phyloP scores from a whole-genome alignment of 2,888 invertebrate genomes.

The Macrosoma leucophasiata region DNA sequence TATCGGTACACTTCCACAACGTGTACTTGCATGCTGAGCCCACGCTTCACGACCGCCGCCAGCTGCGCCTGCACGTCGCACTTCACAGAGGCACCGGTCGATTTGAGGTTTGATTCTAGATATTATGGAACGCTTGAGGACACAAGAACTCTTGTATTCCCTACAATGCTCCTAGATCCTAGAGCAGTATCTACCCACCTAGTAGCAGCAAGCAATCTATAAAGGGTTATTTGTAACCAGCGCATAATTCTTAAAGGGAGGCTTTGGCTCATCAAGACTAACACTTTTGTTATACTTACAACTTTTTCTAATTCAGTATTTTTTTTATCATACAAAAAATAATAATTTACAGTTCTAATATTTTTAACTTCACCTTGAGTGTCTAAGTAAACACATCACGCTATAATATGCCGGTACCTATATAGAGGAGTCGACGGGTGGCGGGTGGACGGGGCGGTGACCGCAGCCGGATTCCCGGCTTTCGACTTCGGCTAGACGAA shows the following conservation, averaged over 20 bases:
- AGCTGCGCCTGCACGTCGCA: constrained; percentile 69
- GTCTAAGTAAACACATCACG: too few species aligned
- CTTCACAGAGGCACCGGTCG: constrained; percentile 77
- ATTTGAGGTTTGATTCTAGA: constrained; percentile 64
- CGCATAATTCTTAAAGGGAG: too few species aligned
- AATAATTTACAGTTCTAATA: too few species aligned
- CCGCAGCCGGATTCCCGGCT: too few species aligned
- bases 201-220: neutral
- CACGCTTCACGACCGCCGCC: constrained; percentile 67
- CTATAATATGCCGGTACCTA: neutral
- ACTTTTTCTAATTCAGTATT: too few species aligned
- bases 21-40: constrained; percentile 78
- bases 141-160: neutral
- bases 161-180: neutral
- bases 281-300: too few species aligned
- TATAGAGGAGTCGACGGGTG: neutral
- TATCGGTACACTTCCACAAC: constrained; percentile 81
- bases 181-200: neutral
- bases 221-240: too few species aligned
- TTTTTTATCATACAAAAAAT: too few species aligned
- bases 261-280: too few species aligned
- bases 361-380: too few species aligned
- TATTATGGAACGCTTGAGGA: neutral
- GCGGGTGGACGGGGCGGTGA: too few species aligned
- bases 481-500: too few species aligned